Percentiles rank a stretch among this genome's conserved stretches.
Evolutionary conservation across 2,797 vertebrate species (phyloP).

Genomic region (Gastrophryne carolinensis): DNA sequence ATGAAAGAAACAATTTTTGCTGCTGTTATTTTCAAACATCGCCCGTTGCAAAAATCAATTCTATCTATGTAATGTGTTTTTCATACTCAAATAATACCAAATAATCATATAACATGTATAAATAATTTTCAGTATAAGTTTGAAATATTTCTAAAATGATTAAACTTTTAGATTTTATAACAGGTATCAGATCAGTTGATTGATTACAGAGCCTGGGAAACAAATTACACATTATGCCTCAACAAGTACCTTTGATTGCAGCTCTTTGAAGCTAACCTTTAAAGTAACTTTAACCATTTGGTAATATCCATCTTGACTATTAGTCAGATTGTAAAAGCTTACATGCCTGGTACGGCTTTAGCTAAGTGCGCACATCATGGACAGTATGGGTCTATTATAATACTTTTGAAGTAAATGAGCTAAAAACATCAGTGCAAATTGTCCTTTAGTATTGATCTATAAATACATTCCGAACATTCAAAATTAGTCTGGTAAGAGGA

Average conservation of each 20-base stretch:
- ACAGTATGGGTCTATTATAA: background rate
- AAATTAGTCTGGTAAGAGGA: too few species aligned
- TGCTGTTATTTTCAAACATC: too few species aligned
- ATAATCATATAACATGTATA: too few species aligned
- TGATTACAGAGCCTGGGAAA: conserved; percentile 27
- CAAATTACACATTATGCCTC: conserved; percentile 22
- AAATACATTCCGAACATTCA: too few species aligned
- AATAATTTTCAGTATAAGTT: background rate
- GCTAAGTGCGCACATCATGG: background rate
- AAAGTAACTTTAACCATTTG: conserved; percentile 36
- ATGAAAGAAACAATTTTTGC: too few species aligned
- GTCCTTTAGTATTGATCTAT: background rate
- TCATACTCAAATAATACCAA: too few species aligned
- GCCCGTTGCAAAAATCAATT: too few species aligned
- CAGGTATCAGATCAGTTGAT: conserved; percentile 20
- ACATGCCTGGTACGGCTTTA: background rate
- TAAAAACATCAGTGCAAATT: background rate
- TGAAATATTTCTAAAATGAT: conserved; percentile 1
- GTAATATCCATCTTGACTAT: conserved; percentile 9
- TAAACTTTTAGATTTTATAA: conserved; percentile 30
- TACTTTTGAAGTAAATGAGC: background rate
- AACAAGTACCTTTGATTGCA: conserved; percentile 39
- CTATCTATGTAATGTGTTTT: too few species aligned
- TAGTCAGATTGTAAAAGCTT: conserved; percentile 10
- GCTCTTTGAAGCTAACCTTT: conserved; percentile 37